Conservation (phyloP, 2,113 vertebrate genomes). For the Elachura formosa region DNA sequence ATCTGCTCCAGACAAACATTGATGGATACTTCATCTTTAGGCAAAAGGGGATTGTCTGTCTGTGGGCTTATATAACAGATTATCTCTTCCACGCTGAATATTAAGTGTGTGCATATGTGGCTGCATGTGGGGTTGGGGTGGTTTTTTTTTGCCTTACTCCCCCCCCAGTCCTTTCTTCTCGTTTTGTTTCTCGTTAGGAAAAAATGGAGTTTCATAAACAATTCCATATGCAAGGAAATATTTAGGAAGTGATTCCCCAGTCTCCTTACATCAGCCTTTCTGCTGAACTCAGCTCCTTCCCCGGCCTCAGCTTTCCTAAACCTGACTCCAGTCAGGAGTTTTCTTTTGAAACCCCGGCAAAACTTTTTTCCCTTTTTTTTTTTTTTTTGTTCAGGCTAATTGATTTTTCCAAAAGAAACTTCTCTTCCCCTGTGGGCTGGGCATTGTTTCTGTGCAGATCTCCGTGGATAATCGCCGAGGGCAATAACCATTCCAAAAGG, state of each 20-base stretch:
- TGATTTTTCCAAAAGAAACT: background rate
- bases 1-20: conserved; percentile 83
- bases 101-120: conserved; percentile 46
- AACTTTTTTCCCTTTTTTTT: background rate
- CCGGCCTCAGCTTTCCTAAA: background rate
- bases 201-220: conserved; percentile 34
- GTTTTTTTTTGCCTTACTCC: background rate
- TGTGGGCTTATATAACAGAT: conserved; percentile 70
- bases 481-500: background rate
- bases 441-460: background rate
- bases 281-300: background rate
- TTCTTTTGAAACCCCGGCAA: background rate
- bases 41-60: conserved; percentile 58
- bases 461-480: background rate
- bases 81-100: conserved; percentile 48
- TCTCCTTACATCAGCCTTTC: background rate
- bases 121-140: background rate
- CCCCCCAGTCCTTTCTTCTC: background rate
- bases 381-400: background rate
- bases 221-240: conserved; percentile 45
- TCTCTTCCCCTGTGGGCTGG: background rate
- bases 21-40: conserved; percentile 74
- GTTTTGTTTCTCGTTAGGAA: conserved; percentile 12
- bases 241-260: conserved; percentile 43
- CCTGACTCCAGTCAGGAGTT: background rate